Base-by-base conservation (phyloP, 1,140 invertebrate genomes). In the Pomacea maculata region DNA sequence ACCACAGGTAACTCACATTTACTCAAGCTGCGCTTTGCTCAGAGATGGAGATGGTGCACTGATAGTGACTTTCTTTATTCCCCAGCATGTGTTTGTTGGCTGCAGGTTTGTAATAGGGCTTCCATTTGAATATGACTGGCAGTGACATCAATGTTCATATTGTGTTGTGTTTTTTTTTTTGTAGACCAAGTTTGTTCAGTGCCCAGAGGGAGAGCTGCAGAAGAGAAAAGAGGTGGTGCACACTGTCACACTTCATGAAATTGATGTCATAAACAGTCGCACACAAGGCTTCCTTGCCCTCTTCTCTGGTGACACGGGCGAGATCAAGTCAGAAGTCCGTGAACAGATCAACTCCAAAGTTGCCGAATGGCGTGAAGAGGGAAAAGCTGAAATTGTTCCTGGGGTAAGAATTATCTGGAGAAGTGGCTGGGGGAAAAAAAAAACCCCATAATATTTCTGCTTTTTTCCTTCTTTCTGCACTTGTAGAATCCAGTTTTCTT, bases 261-360 rank as follows among this genome's bases (percentile, higher is more conserved):
- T 99, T 78, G 98, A 99, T 91, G 98, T 99, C 1, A 99, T 99
- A 87, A 99, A 99, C 88, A 97, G 96, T 72, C 93, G 98, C 84
- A 98, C 97, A 0, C 97, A 99, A 89, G 99, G 98, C 0, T 99
- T 99, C 88, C 92, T 99, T 4, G 98, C 98, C 0, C 92, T 99
- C 0, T 99, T 99, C 91, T 98, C 98, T 45, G 96, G 97, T 64
- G 99, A 99, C 88, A 99, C 99, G 0, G 99, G 99, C 9, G 99
- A 99, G 92, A 99, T 99, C 34, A 99, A 99, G 89, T 93, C 95
- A 1, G 99, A 99, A 93, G 96, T 99, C 17, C 72, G 99, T 63
- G 98, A 99, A 88, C 98, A 99, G 92, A 99, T 99, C 85, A 99
- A 99, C 89, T 94, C 95, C n/a, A 99, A 99, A 92, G 96, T 98